Evolutionary conservation across 1,140 invertebrate species (phyloP).

Genomic region (Riptortus pedestris): DNA sequence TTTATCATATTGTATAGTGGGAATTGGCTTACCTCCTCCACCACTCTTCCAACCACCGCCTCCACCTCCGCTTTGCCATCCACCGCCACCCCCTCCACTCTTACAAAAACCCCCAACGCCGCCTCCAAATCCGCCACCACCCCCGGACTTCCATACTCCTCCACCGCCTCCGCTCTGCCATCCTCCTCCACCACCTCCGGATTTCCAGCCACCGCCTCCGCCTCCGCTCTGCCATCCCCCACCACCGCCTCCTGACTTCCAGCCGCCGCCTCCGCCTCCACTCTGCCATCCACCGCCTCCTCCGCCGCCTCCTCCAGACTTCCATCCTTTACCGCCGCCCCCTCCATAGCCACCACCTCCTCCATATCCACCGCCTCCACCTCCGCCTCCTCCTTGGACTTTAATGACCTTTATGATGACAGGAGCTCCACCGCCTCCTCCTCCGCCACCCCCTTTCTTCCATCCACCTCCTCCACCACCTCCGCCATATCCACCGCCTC

Average conservation of each 20-base stretch:
- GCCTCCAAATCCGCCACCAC: background rate
- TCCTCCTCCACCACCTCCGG: background rate
- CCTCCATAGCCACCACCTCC: background rate
- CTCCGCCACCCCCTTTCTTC: background rate
- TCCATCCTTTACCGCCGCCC: background rate
- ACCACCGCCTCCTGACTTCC: background rate
- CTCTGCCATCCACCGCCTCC: background rate
- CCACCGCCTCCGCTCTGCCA: background rate
- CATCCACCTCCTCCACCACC: slow-evolving; percentile 3
- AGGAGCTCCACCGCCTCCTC: slow-evolving; percentile 11
- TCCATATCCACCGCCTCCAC: background rate
- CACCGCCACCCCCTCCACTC: background rate
- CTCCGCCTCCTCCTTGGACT: background rate
- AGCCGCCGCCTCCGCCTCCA: background rate
- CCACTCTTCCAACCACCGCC: background rate
- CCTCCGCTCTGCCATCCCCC: background rate
- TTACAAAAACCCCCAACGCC: background rate
- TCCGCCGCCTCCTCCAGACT: background rate
- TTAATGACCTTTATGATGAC: too few species aligned
- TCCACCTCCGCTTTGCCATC: background rate
- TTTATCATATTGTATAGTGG: too few species aligned
- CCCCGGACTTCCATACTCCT: background rate
- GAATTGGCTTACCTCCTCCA: too few species aligned
- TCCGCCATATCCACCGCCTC: background rate
- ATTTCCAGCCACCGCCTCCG: background rate